Evolutionary conservation across 37 sponge, comb jelly and placozoan species (phyloP), one percentile per base, ranked within the genome.

Genomic region (Beroe ovata): DNA sequence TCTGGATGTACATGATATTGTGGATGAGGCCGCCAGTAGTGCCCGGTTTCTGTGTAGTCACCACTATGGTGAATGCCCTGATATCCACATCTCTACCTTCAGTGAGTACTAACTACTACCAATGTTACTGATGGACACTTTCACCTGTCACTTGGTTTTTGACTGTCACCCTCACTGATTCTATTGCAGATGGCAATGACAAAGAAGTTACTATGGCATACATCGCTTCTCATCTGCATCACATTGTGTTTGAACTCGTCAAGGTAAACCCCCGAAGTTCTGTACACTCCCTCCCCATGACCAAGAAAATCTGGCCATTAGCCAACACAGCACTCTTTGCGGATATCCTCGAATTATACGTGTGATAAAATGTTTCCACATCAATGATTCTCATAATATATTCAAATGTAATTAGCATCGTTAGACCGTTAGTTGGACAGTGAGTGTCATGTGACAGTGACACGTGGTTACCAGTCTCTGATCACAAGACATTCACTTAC

Each of bases 161-260:
- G n/a, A n/a, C n/a, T n/a, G n/a, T n/a, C n/a, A n/a, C n/a, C n/a
- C n/a, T n/a, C n/a, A n/a, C n/a, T n/a, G n/a, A 47, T 16, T 47
- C 54, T 47, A 47, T 47, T 47, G 6, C 54, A 47, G 54, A 47
- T 47, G 11, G 11, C 54, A 11, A 11, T 47, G 54, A 47, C 54
- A 47, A n/a, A 47, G 54, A 47, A 47, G 54, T 47, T 11, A 47
- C 54, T 6, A 47, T 47, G 54, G 54, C 54, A 16, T 47, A 47
- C 54, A 47, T 47, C 11, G 54, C 54, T 16, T 89, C 62, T 28
- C 89, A 89, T 18, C 62, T 89, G 1, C 89, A 89, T 60, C 64
- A 89, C 39, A 89, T 89, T 60, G 89, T 89, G 40, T 89, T 89
- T 25, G 89, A 89, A 25, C 64, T 89, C 16, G 32, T 89, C 38